A percentile compares a stretch with the other conserved stretches of the same genome.
These are phyloP conservation scores for Conus betulinus DNA, from an alignment of 1,140 invertebrate species.

Conservation along the genomic window DNA sequence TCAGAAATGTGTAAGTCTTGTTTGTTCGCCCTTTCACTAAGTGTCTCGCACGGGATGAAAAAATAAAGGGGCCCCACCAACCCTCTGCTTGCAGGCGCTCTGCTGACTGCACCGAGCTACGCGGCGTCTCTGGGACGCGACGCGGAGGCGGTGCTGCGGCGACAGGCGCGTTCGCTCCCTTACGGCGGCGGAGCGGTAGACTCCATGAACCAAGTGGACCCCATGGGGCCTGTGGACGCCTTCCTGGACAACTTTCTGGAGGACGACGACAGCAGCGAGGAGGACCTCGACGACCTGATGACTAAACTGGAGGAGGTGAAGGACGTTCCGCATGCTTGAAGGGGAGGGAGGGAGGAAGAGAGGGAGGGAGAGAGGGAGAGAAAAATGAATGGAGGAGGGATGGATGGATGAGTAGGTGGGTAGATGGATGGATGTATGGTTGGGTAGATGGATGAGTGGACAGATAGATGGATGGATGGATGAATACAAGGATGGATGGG, in stretches of 20 bases:
- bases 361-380: background rate
- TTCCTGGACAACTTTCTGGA: background rate
- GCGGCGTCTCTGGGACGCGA: conserved; percentile 5
- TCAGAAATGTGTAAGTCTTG: too few species aligned
- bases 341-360: background rate
- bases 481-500: too few species aligned
- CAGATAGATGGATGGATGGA: too few species aligned
- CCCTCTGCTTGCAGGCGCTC: too few species aligned
- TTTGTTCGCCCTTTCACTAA: too few species aligned
- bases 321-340: background rate
- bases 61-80: too few species aligned
- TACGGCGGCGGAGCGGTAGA: background rate
- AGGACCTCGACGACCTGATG: background rate
- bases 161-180: background rate
- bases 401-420: background rate
- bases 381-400: background rate
- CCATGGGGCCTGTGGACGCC: background rate
- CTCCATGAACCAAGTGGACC: background rate
- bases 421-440: too few species aligned
- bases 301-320: background rate
- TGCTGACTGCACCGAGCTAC: background rate
- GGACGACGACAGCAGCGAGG: background rate
- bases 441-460: too few species aligned
- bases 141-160: background rate
- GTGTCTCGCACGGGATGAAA: too few species aligned